Percentiles rank a stretch among this genome's conserved stretches.
phyloP scores from a whole-genome alignment of 2,888 invertebrate species.

The Anarsia innoxiella region DNA sequence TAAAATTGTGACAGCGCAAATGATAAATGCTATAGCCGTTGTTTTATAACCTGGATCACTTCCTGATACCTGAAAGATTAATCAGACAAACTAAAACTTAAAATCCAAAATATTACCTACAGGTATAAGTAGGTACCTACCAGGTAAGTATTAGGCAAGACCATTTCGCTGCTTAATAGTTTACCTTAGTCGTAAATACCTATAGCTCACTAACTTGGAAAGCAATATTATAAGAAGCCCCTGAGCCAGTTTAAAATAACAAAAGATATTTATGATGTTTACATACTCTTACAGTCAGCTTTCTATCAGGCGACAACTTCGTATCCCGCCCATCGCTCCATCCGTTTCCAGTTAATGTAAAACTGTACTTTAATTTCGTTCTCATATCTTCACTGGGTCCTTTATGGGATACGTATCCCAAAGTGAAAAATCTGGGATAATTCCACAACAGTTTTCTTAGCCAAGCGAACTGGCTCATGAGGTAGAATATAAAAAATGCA shows the following conservation, averaged over 20 bases:
- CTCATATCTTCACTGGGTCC: slow-evolving; percentile 38
- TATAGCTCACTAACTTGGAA: too few relatives aligned
- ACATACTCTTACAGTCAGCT: slow-evolving; percentile 32
- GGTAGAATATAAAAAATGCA: slow-evolving; percentile 33
- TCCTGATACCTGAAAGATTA: slow-evolving; percentile 31
- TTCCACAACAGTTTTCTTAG: slow-evolving; percentile 36
- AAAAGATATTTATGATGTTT: neutral
- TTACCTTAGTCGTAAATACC: too few relatives aligned
- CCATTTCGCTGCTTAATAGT: too few relatives aligned
- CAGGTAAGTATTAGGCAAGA: too few relatives aligned
- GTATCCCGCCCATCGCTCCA: slow-evolving; percentile 23
- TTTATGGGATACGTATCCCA: slow-evolving; percentile 38
- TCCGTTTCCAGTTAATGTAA: slow-evolving; percentile 37
- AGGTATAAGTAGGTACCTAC: too few relatives aligned
- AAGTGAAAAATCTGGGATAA: slow-evolving; percentile 35
- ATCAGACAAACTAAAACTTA: too few relatives aligned
- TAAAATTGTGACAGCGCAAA: slow-evolving; percentile 33
- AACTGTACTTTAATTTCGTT: slow-evolving; percentile 31
- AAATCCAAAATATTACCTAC: too few relatives aligned
- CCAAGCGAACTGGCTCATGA: slow-evolving; percentile 33
- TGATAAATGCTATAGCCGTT: slow-evolving; percentile 28
- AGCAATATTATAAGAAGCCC: too few relatives aligned
- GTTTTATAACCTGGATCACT: slow-evolving; percentile 34
- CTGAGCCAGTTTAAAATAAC: too few relatives aligned
- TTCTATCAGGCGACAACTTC: slow-evolving; percentile 15